Evolutionary conservation across 2,113 vertebrate species (phyloP).

Genomic region (Apteryx mantelli): DNA sequence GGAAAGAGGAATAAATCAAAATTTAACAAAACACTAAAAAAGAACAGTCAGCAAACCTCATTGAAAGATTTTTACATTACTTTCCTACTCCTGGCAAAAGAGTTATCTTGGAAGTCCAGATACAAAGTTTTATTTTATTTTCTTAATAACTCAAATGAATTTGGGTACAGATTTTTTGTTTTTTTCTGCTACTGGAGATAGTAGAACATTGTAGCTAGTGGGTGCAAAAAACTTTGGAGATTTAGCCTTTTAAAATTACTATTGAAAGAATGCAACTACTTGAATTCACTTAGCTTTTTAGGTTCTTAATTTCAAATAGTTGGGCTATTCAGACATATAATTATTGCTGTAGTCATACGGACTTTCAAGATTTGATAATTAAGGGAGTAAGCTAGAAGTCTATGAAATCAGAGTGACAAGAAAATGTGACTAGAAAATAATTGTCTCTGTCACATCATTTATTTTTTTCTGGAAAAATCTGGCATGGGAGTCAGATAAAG

Average conservation of each 20-base stretch:
- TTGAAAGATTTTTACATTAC: background rate
- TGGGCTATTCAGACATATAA: background rate
- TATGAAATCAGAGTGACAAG: too few relatives aligned
- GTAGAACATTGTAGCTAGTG: background rate
- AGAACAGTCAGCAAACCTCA: background rate
- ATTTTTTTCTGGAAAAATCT: background rate
- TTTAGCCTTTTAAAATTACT: background rate
- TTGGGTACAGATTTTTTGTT: background rate
- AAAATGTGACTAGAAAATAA: background rate
- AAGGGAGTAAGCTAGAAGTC: background rate
- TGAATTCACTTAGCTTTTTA: background rate
- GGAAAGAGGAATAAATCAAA: background rate
- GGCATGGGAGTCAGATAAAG: background rate
- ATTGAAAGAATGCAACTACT: background rate
- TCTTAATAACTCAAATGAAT: background rate
- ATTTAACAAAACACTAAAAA: background rate
- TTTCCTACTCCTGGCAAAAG: background rate
- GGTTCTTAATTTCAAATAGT: background rate
- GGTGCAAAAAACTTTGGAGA: background rate
- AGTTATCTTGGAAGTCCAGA: background rate
- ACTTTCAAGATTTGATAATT: background rate
- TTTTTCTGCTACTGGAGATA: background rate
- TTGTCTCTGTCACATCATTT: background rate
- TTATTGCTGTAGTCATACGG: background rate
- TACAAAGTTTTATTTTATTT: rapidly evolving